These are phyloP conservation scores for Xanthorhoe designata DNA, from an alignment of 2,888 invertebrate genomes.

Conservation along the genomic window DNA sequence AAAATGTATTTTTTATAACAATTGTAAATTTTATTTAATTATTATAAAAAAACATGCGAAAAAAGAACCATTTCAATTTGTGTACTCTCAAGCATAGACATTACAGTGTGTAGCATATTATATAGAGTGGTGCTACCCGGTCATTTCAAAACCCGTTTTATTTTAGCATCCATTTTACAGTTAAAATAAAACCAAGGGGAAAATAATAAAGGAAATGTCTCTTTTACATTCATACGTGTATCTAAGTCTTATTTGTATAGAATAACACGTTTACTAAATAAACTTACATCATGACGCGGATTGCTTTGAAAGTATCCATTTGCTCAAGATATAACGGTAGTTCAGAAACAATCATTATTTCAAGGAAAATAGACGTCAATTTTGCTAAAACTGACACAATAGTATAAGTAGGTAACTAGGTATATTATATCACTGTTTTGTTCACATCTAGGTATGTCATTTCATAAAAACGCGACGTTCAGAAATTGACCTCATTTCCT, in stretches of 20 bases:
- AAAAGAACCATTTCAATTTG: background rate
- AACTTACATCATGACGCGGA: conserved; percentile 22
- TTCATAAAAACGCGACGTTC: too few species aligned
- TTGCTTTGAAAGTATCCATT: background rate
- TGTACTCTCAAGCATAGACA: conserved; percentile 10
- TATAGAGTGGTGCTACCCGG: conserved; percentile 27
- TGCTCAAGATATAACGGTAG: too few species aligned
- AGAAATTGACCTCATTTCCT: too few species aligned
- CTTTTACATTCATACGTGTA: conserved; percentile 33
- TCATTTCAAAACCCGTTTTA: conserved; percentile 32
- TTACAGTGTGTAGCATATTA: conserved; percentile 23
- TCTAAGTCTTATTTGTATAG: conserved; percentile 24
- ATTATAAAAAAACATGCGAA: too few species aligned
- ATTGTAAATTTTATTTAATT: too few species aligned
- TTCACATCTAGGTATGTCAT: too few species aligned
- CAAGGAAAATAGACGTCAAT: too few species aligned
- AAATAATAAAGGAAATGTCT: conserved; percentile 35
- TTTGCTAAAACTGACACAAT: too few species aligned
- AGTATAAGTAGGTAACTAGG: too few species aligned
- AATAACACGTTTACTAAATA: conserved; percentile 26
- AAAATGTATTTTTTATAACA: too few species aligned
- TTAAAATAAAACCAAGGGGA: conserved; percentile 28
- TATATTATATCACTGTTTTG: too few species aligned
- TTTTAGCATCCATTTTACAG: conserved; percentile 34
- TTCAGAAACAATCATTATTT: too few species aligned